Conservation (phyloP, 2,888 invertebrate species). For the Ischnus inquisitorius region DNA sequence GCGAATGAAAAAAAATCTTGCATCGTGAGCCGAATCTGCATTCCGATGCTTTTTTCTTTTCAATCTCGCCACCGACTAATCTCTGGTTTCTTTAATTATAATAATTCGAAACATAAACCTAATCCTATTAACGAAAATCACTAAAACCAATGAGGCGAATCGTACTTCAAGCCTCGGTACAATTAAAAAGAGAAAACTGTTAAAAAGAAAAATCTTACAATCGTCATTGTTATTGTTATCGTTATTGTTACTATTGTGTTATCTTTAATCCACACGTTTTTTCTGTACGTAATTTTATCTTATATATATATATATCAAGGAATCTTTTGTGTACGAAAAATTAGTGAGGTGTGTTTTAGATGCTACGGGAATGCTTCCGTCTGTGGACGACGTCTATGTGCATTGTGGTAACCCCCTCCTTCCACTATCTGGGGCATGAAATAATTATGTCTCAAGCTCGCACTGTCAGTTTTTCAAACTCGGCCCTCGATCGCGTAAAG, state of each 20-base stretch:
- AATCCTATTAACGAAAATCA: background rate
- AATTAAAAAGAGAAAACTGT: background rate
- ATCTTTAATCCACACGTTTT: constrained; percentile 45
- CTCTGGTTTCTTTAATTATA: background rate
- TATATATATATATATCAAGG: constrained; percentile 33
- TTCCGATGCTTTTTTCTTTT: background rate
- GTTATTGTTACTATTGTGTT: constrained; percentile 54
- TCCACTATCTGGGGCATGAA: constrained; percentile 82
- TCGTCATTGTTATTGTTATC: constrained; percentile 46
- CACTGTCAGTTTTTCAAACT: constrained; percentile 77
- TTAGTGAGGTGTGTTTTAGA: constrained; percentile 84
- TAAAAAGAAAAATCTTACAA: constrained; percentile 18
- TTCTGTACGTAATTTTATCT: constrained; percentile 33
- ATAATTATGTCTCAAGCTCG: constrained; percentile 80
- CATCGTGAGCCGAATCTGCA: background rate
- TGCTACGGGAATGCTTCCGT: constrained; percentile 84
- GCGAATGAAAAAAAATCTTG: no score
- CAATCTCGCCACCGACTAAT: background rate
- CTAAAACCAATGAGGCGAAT: constrained; percentile 9
- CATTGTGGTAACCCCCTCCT: constrained; percentile 83
- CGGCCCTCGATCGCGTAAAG: background rate
- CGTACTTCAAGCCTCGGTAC: constrained; percentile 43
- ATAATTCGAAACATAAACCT: background rate
- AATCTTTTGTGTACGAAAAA: constrained; percentile 80
- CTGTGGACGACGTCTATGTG: constrained; percentile 84